Evolutionary conservation across 2,797 vertebrate genomes (phyloP).

Genomic region (Myotis myotis): DNA sequence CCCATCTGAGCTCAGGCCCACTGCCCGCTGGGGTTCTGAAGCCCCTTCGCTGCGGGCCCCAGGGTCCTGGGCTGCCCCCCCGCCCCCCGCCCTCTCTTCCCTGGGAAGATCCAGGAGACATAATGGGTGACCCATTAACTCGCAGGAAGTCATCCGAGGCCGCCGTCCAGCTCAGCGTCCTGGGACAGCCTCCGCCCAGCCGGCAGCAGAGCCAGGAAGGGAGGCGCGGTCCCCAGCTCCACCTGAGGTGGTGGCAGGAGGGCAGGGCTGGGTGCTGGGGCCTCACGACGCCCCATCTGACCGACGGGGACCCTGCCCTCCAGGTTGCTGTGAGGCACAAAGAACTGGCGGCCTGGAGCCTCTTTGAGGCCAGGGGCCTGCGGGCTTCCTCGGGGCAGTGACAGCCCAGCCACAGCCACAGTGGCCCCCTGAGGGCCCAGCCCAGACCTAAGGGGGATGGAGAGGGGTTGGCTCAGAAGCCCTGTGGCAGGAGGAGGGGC

Average conservation of each 20-base stretch:
- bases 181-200: not conserved
- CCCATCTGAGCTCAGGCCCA: not conserved
- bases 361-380: too few species aligned
- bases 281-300: not conserved
- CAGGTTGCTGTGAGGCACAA: fast-evolving
- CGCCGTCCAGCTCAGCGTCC: not conserved
- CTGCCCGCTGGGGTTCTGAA: not conserved
- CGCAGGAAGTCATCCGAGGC: not conserved
- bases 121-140: slow-evolving; percentile 61
- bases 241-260: not conserved
- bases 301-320: too few species aligned
- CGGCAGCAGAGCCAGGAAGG: not conserved
- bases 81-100: not conserved
- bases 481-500: not conserved
- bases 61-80: too few species aligned
- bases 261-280: not conserved
- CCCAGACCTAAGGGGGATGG: not conserved
- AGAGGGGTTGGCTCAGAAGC: not conserved
- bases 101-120: slow-evolving; percentile 43
- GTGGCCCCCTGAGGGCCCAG: not conserved
- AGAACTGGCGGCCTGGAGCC: not conserved
- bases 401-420: too few species aligned
- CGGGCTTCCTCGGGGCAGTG: not conserved
- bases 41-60: not conserved
- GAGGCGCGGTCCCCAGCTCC: not conserved